Percentiles rank a stretch among this genome's conserved stretches.
These are phyloP conservation scores for Temnothorax unifasciatus DNA, from an alignment of 2,888 invertebrate species.

Conservation along the genomic window DNA sequence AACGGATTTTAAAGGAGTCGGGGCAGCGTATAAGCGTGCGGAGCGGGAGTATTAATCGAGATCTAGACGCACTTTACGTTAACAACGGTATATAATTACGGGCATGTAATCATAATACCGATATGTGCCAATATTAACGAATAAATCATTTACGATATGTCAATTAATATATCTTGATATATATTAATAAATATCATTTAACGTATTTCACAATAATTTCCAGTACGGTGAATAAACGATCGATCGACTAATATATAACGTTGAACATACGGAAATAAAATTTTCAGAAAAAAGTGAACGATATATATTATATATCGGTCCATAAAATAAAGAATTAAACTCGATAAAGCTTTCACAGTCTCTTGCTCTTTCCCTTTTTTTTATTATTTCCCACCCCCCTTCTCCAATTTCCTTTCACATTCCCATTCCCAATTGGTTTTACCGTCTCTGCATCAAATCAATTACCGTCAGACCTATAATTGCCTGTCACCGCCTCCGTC, in stretches of 20 bases:
- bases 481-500: conserved; percentile 54
- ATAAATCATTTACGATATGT: conserved; percentile 6
- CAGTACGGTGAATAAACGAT: background rate
- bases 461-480: conserved; percentile 54
- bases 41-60: background rate
- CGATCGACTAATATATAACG: background rate
- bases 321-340: background rate
- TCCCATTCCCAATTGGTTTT: conserved; percentile 44
- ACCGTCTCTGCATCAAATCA: conserved; percentile 57
- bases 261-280: background rate
- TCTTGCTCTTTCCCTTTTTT: conserved; percentile 62
- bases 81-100: background rate
- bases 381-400: conserved; percentile 54
- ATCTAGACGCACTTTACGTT: background rate
- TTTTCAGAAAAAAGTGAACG: background rate
- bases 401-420: conserved; percentile 39
- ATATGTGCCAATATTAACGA: conserved; percentile 15
- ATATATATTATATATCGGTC: conserved; percentile 5
- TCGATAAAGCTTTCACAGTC: conserved; percentile 31
- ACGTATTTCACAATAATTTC: conserved; percentile 24
- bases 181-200: conserved; percentile 37
- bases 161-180: conserved; percentile 26
- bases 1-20: conserved; percentile 28
- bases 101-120: background rate
- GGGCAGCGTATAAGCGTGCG: background rate